phyloP scores from a whole-genome alignment of 64 coral and sea anemone species.

The Acropora yongei region DNA sequence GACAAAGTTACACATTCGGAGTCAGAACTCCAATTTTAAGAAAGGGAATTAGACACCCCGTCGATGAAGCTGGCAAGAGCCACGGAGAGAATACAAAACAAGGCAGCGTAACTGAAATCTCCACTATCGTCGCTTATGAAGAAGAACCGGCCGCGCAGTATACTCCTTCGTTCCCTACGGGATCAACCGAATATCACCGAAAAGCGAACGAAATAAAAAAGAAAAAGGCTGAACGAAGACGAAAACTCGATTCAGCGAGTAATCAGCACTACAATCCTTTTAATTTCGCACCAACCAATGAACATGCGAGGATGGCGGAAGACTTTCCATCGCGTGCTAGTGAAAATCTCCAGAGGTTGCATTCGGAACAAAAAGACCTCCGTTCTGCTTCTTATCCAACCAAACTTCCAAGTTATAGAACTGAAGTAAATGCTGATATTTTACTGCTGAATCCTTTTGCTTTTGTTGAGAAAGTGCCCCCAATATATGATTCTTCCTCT shows the following conservation, averaged over 20 bases:
- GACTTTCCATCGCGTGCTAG: not conserved
- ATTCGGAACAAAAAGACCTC: not conserved
- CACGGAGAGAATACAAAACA: not conserved
- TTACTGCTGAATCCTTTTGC: not conserved
- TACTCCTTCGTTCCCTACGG: not conserved
- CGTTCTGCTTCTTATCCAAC: not conserved
- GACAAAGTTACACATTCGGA: not conserved
- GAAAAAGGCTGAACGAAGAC: slow-evolving; percentile 1
- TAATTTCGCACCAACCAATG: not conserved
- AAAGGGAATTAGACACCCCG: not conserved
- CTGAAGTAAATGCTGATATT: not conserved
- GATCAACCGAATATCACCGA: slow-evolving; percentile 18
- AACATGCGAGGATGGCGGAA: not conserved
- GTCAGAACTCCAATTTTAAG: not conserved
- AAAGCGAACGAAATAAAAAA: slow-evolving; percentile 41
- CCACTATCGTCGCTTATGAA: not conserved
- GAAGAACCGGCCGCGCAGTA: not conserved
- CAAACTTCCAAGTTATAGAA: not conserved
- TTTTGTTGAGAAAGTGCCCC: not conserved
- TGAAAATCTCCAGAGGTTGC: not conserved
- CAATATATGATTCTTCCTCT: not conserved
- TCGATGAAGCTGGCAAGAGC: not conserved
- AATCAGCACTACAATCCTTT: not conserved
- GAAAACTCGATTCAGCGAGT: not conserved
- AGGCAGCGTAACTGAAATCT: not conserved